A percentile compares a stretch with the other conserved stretches of the same genome.
These are phyloP conservation scores for Stercorarius parasiticus DNA, from an alignment of 2,113 vertebrate genomes.

Conservation along the genomic window DNA sequence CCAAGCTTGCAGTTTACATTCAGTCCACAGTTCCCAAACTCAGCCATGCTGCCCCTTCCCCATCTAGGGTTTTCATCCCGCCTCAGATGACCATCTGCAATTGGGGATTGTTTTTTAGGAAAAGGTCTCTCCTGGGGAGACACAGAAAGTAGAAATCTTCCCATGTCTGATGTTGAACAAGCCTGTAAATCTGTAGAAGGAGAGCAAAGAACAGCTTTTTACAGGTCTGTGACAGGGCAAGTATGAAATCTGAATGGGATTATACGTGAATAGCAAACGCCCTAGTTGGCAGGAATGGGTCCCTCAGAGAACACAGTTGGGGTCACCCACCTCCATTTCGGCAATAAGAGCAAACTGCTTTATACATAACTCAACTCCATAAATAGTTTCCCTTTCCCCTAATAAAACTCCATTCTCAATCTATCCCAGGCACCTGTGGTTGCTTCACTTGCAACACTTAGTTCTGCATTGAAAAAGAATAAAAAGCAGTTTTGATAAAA, in stretches of 20 bases:
- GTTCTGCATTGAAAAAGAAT: neutral
- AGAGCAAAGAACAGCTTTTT: neutral
- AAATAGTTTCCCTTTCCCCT: neutral
- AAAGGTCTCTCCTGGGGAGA: neutral
- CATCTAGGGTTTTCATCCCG: neutral
- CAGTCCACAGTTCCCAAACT: neutral
- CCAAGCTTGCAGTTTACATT: neutral
- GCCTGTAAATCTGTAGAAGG: neutral
- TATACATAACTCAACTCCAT: neutral
- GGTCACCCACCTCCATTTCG: neutral
- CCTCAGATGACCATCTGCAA: neutral
- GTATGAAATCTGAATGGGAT: neutral
- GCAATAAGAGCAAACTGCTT: neutral
- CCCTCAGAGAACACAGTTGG: neutral
- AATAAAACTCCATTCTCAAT: neutral
- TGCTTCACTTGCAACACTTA: neutral
- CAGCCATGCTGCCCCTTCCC: neutral
- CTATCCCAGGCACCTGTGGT: neutral
- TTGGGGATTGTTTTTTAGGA: neutral
- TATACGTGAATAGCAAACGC: neutral
- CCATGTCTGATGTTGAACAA: fast-evolving
- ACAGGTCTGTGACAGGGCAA: neutral
- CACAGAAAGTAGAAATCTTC: neutral
- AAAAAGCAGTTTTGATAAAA: neutral
- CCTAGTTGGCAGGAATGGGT: neutral